A percentile compares a stretch with the other conserved stretches of the same genome.
phyloP scores from a whole-genome alignment of 2,888 invertebrate species.

The Calliphora vomitoria region DNA sequence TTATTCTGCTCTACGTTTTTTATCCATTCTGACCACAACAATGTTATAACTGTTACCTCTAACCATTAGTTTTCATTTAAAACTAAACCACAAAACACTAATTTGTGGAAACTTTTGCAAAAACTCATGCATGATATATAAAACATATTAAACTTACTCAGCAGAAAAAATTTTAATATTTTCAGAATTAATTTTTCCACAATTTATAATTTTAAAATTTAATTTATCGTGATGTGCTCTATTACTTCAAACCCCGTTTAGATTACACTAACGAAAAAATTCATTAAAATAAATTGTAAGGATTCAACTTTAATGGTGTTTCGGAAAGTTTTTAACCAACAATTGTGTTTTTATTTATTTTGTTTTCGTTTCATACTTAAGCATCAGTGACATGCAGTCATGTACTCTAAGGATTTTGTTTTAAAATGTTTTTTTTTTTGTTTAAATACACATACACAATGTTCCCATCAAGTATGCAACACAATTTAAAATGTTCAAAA shows the following conservation, averaged over 20 bases:
- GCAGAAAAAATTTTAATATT: neutral
- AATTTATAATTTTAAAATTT: neutral
- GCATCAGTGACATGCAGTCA: constrained; percentile 24
- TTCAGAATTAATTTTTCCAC: neutral
- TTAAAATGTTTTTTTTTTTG: neutral
- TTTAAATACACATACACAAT: constrained; percentile 8
- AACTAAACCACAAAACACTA: neutral
- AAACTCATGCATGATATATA: neutral
- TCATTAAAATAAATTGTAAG: constrained; percentile 36
- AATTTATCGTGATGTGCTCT: neutral
- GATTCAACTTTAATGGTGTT: constrained; percentile 39
- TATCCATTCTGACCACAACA: neutral
- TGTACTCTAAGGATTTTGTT: constrained; percentile 35
- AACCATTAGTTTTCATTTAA: neutral
- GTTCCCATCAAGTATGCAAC: constrained; percentile 44
- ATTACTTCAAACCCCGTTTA: neutral
- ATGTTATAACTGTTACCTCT: neutral
- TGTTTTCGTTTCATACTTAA: neutral
- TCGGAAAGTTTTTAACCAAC: constrained; percentile 15
- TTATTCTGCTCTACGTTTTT: neutral
- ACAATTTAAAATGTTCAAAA: constrained; percentile 59
- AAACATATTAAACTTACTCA: neutral
- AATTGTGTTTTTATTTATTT: neutral
- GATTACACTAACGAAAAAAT: neutral
- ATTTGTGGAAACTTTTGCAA: neutral